These are phyloP conservation scores for Meriones unguiculatus DNA, from an alignment of 2,113 vertebrate species.

Conservation along the genomic window DNA sequence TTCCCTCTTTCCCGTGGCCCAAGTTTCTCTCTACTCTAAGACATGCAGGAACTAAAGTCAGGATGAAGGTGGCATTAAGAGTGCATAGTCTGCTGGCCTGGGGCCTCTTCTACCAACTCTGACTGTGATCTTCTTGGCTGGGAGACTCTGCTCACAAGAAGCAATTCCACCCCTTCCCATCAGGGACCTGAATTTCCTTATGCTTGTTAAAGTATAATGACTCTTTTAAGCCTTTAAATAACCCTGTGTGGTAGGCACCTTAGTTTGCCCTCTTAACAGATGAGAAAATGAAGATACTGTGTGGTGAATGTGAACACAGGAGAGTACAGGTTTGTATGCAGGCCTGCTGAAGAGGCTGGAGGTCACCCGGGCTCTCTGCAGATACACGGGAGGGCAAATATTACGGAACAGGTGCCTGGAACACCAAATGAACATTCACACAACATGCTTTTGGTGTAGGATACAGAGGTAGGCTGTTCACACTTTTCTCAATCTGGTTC, in stretches of 20 bases:
- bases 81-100: neutral
- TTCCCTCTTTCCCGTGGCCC: neutral
- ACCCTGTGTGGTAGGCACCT: neutral
- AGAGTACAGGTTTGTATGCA: neutral
- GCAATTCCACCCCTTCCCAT: neutral
- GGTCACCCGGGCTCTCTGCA: neutral
- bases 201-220: neutral
- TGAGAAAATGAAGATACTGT: neutral
- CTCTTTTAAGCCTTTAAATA: conserved; percentile 20
- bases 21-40: neutral
- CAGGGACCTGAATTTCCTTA: neutral
- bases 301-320: neutral
- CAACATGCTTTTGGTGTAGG: neutral
- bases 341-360: neutral
- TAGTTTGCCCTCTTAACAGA: conserved; percentile 10
- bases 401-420: neutral
- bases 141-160: neutral
- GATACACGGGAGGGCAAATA: neutral
- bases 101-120: neutral
- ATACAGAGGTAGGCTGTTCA: neutral
- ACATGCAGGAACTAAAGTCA: neutral
- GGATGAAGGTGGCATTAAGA: fast-evolving
- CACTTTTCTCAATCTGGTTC: neutral
- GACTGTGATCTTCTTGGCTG: neutral
- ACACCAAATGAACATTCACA: fast-evolving